A percentile compares a stretch with the other conserved stretches of the same genome.
Evolutionary conservation across 30 jellyfish, hydroid and myxozoan genomes (phyloP).

Genomic region (Chrysaora quinquecirrha): DNA sequence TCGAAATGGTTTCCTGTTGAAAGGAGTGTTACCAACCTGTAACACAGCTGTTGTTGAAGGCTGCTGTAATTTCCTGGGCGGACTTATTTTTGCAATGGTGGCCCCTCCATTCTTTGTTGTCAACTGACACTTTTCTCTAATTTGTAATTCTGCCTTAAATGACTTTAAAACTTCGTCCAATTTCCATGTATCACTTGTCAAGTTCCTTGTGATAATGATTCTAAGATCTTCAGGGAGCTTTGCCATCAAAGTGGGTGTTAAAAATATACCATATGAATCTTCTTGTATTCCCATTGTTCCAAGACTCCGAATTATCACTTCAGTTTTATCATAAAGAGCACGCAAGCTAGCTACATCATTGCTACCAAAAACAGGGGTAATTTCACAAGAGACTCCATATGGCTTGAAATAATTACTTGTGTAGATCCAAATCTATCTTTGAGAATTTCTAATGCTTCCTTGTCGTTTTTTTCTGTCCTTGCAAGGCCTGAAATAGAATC

Average conservation of each 20-base stretch:
- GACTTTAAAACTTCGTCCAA: background rate
- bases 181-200: constrained; percentile 1
- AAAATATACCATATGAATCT: constrained; percentile 9
- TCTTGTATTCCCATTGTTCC: constrained; percentile 19
- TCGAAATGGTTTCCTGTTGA: too few species aligned
- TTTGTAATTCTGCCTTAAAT: constrained; percentile 1
- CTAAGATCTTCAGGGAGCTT: constrained; percentile 22
- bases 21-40: too few species aligned
- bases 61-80: too few species aligned
- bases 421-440: constrained; percentile 6
- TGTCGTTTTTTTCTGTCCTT: constrained; percentile 14
- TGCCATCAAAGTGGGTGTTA: constrained; percentile 13
- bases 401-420: constrained; percentile 19
- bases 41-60: too few species aligned
- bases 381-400: background rate
- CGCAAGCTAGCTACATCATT: constrained; percentile 22
- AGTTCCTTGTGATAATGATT: background rate
- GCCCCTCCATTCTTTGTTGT: too few species aligned
- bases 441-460: constrained; percentile 5
- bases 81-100: too few species aligned
- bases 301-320: constrained; percentile 23
- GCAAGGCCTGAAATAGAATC: constrained; percentile 4
- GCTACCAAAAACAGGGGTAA: background rate
- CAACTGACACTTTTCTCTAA: constrained; percentile 38
- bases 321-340: constrained; percentile 23